Base-by-base conservation (phyloP, 2,113 vertebrate genomes). In the Machaerirhynchus nigripectus region DNA sequence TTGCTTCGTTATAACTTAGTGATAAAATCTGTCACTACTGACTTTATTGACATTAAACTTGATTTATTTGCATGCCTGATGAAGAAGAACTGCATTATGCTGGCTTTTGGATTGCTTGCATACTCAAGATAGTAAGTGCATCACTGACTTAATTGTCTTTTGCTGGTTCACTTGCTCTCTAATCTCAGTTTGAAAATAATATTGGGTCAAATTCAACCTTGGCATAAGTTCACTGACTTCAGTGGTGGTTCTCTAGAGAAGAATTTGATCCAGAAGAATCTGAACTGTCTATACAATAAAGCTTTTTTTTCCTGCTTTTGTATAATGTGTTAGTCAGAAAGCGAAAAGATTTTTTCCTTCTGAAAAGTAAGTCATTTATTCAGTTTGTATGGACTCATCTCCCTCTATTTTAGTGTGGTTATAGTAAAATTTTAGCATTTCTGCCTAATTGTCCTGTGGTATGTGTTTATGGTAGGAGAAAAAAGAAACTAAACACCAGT, bases 21-120 rank as follows among this genome's bases (percentile, higher is more conserved):
- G 97, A 97, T 98, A 97, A 97, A 97, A 97, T 98, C 97, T 98
- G 96, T 97, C 98, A 97, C 97, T 97, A 97, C 96, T 96, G 97
- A 97, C 91, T 98, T 98, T 98, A 98, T 97, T 97, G 98, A 97
- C 97, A 96, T 97, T 98, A 97, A 97, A 97, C 87, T 78, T 97
- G 97, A 98, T 98, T 97, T 97, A 98, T 98, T 95, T 97, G 87
- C 96, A 90, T 95, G 92, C 91, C 89, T 93, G 77, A 89, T 95
- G 96, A 97, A 96, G 96, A 97, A 97, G 96, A 96, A 96, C 95
- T 92, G 86, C 90, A 95, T 97, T 98, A 96, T 96, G 81, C 68
- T 76, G 81, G 81, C 92, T 90, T 97, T 96, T 93, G 91, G 83
- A 97, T 85, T 96, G 95, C 96, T 96, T 91, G 94, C 91, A 5